These are phyloP conservation scores for Acanthochromis polyacanthus DNA, from an alignment of 2,113 vertebrate genomes.

Conservation along the genomic window DNA sequence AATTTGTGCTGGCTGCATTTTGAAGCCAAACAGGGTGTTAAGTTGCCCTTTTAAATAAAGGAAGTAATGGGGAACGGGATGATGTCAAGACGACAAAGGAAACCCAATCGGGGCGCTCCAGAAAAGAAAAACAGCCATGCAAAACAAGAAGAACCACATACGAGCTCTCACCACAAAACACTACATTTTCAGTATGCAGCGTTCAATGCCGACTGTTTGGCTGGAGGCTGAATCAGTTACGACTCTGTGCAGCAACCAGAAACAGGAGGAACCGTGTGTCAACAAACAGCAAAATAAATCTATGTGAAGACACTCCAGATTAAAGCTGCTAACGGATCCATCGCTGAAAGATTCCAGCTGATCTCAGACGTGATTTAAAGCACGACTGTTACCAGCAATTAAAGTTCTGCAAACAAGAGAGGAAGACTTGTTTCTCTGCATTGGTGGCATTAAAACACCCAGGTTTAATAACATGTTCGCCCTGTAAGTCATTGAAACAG, in stretches of 20 bases:
- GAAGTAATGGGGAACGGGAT: background rate
- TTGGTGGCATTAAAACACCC: background rate
- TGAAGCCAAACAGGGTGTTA: background rate
- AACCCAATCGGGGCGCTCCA: background rate
- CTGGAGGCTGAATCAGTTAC: conserved; percentile 7
- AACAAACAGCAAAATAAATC: conserved; percentile 33
- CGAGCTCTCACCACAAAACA: conserved; percentile 5
- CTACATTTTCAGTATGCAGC: background rate
- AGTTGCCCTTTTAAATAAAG: background rate
- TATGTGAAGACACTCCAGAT: background rate
- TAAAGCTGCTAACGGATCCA: background rate
- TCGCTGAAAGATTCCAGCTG: background rate
- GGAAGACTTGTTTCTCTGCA: conserved; percentile 3
- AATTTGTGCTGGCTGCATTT: background rate
- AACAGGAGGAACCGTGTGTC: conserved; percentile 37
- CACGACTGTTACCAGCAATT: no score
- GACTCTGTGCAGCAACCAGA: conserved; percentile 25
- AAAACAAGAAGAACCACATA: background rate
- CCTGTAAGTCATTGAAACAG: conserved; percentile 12
- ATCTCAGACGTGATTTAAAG: no score
- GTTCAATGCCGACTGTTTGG: conserved; percentile 9
- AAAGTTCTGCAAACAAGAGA: background rate
- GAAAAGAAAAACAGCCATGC: background rate
- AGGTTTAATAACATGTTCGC: background rate
- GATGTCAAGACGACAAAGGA: background rate